Base-by-base conservation (phyloP, 2,888 invertebrate genomes). In the Rhimphoctona megacephalus region DNA sequence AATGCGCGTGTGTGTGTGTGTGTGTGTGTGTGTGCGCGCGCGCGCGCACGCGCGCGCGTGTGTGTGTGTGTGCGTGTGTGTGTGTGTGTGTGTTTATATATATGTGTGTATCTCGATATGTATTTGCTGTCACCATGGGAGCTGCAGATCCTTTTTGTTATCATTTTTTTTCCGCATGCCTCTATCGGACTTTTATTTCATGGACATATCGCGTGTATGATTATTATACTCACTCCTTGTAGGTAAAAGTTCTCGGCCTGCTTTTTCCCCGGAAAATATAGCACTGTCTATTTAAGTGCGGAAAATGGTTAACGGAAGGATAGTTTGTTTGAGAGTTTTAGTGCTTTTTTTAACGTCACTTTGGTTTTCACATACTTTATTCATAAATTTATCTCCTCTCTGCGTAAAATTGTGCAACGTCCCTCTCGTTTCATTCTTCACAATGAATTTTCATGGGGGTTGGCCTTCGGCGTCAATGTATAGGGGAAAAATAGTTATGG, bases 401-500 rank as follows among this genome's bases (percentile, higher is more conserved):
- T 54, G n/a, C 46, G 9, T n/a, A 9, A 9, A 30, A 64, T 43
- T 43, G 17, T 36, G 43, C 76, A 57, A 1, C 19, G 25, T 61
- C 43, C 9, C 25, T 8, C 9, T 30, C n/a, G 25, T 14, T 74
- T 57, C 22, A n/a, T 67, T 39, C 36, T 4, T 52, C 9, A 57
- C 22, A 70, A 64, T 43, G 64, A 64, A 64, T 74, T 85, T 70
- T 43, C 46, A 49, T 36, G 1, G 74, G 81, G 87, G 81, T 25
- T 73, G 85, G 33, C 57, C 73, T 61, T 61, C 49, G 73, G 43
- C 49, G 36, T n/a, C 33, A 46, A 76, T 43, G 67, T 73, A 52
- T 11, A 39, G 33, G 57, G 39, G 66, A 54, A 85, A 81, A 76
- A 80, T 69, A 30, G 66, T 77, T 54, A 67, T 66, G 57, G 86